Evolutionary conservation across 2,888 invertebrate genomes (phyloP).

Genomic region (Ditylenchus weischeri): DNA sequence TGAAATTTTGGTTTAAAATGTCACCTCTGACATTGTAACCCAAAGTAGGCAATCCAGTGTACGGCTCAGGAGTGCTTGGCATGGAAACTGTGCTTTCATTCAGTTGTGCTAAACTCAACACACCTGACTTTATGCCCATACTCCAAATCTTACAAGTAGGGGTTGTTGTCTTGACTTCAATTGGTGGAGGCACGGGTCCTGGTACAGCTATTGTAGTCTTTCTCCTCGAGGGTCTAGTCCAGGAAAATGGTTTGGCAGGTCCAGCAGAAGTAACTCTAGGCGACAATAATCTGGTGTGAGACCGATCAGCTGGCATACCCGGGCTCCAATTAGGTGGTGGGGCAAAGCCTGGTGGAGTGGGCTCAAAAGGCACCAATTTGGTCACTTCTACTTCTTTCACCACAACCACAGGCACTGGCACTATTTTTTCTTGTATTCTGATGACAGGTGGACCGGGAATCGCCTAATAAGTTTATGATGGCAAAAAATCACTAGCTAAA

Average conservation of each 20-base stretch:
- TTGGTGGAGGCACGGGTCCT: conserved; percentile 36
- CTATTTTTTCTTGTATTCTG: conserved; percentile 52
- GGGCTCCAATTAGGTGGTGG: conserved; percentile 52
- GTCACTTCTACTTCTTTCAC: conserved; percentile 57
- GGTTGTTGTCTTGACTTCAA: not conserved
- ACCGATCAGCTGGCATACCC: conserved; percentile 54
- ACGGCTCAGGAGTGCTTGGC: conserved; percentile 48
- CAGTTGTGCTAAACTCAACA: not conserved
- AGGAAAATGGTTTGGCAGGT: conserved; percentile 18
- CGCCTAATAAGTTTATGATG: not conserved
- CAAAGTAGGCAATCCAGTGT: conserved; percentile 55
- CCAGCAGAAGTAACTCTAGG: conserved; percentile 13
- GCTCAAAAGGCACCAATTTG: conserved; percentile 55
- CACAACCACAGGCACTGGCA: conserved; percentile 56
- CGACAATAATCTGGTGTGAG: conserved; percentile 26
- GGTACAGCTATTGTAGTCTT: conserved; percentile 24
- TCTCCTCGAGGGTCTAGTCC: conserved; percentile 30
- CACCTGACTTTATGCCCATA: not conserved
- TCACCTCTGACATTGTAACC: conserved; percentile 44
- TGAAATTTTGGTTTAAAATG: not conserved
- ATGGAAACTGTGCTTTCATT: conserved; percentile 30
- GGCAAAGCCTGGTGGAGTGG: conserved; percentile 57
- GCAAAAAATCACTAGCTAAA: not conserved
- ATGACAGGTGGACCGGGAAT: conserved; percentile 55
- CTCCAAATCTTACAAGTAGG: not conserved